Conservation (phyloP, 1,140 invertebrate species). For the Pseudomyrmex concolor region DNA sequence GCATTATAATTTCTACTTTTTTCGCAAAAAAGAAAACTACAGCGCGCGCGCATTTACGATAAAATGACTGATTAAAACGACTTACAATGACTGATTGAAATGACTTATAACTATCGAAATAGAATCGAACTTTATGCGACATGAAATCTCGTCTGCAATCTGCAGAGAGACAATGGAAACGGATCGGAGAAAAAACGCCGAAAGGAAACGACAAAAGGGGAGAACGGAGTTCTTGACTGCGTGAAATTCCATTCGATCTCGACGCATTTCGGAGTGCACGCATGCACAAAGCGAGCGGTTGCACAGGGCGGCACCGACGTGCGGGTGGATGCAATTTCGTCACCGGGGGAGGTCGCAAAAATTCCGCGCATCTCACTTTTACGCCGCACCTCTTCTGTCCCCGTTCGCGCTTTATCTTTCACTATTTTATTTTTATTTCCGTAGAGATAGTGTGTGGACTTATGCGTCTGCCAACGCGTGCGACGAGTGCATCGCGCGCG, state of each 20-base stretch:
- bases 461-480: conserved; percentile 30
- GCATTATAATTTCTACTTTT: conserved; percentile 1
- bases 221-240: conserved; percentile 30
- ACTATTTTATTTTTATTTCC: conserved; percentile 15
- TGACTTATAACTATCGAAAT: conserved; percentile 16
- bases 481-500: conserved; percentile 36
- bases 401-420: conserved; percentile 42
- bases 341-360: conserved; percentile 37
- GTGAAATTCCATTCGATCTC: conserved; percentile 62
- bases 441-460: conserved; percentile 35
- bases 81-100: too few relatives aligned
- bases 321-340: conserved; percentile 54
- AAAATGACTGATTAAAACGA: background rate
- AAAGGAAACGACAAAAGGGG: background rate
- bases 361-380: conserved; percentile 58
- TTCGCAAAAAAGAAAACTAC: background rate
- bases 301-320: conserved; percentile 16
- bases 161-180: conserved; percentile 32
- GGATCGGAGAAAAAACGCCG: conserved; percentile 17
- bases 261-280: conserved; percentile 41
- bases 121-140: background rate
- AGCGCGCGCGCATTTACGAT: background rate
- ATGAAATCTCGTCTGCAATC: conserved; percentile 11
- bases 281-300: conserved; percentile 50
- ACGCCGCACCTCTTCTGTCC: background rate